phyloP scores from a whole-genome alignment of 2,113 vertebrate species.

The Rhinogobius similis region DNA sequence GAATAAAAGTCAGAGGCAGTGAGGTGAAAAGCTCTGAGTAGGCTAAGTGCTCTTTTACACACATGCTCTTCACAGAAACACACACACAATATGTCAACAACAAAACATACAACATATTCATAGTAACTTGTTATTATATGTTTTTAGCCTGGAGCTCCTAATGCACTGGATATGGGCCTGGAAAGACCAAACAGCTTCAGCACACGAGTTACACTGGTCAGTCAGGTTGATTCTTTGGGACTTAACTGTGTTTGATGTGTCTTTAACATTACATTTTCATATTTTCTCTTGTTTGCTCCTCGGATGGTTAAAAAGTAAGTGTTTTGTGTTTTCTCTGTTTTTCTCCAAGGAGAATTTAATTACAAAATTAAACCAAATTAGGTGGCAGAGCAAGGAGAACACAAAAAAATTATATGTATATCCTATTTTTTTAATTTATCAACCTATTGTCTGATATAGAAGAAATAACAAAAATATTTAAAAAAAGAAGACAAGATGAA shows the following conservation, averaged over 20 bases:
- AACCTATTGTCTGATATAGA: too few relatives aligned
- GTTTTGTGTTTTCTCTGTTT: not conserved
- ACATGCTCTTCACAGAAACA: slow-evolving; percentile 20
- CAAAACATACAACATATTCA: not conserved
- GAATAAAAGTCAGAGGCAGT: slow-evolving; percentile 58
- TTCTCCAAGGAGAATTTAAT: not conserved
- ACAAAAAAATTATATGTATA: too few relatives aligned
- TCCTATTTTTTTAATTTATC: too few relatives aligned
- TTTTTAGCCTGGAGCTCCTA: slow-evolving; percentile 79
- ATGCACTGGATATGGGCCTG: slow-evolving; percentile 83
- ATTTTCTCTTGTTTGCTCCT: slow-evolving; percentile 26
- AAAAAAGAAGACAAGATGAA: too few relatives aligned
- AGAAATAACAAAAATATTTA: too few relatives aligned
- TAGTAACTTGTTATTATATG: not conserved
- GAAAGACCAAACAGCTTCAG: slow-evolving; percentile 75
- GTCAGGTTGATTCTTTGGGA: slow-evolving; percentile 37
- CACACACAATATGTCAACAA: slow-evolving; percentile 3
- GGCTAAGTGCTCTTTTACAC: slow-evolving; percentile 54
- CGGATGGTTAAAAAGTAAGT: slow-evolving; percentile 57
- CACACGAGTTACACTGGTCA: slow-evolving; percentile 79
- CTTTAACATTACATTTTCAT: not conserved
- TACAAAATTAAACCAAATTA: not conserved
- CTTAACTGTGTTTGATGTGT: not conserved
- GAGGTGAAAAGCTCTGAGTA: slow-evolving; percentile 52
- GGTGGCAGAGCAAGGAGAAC: too few relatives aligned